Percentiles rank a stretch among this genome's conserved stretches.
phyloP scores from a whole-genome alignment of 2,113 vertebrate species.

The Hiodon alosoides region DNA sequence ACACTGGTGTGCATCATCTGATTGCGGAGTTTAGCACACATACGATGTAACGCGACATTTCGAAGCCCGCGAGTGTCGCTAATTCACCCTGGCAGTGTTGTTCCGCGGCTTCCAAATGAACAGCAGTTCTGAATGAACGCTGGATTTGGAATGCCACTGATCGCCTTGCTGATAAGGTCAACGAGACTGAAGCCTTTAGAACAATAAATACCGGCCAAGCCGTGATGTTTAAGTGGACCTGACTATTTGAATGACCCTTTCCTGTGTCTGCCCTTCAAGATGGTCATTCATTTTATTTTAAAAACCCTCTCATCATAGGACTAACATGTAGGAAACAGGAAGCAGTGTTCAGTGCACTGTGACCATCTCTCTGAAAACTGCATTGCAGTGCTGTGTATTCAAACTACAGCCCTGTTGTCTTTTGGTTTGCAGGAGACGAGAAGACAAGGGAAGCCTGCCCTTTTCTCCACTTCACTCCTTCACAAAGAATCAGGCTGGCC shows the following conservation, averaged over 20 bases:
- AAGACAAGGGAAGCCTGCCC: not conserved
- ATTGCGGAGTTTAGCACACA: not conserved
- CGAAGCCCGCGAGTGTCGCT: not conserved
- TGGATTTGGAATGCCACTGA: not conserved
- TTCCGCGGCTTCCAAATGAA: not conserved
- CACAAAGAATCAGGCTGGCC: conserved; percentile 11
- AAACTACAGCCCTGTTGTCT: conserved; percentile 23
- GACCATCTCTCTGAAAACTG: not conserved
- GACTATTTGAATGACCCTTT: no score
- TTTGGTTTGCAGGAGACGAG: conserved; percentile 37
- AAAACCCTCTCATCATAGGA: no score
- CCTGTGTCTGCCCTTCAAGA: no score
- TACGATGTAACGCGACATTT: not conserved
- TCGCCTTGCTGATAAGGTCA: not conserved
- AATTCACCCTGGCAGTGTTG: conserved; percentile 1
- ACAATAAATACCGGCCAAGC: not conserved
- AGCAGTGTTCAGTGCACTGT: not conserved
- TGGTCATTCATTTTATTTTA: no score
- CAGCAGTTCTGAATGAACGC: not conserved
- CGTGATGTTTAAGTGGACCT: not conserved
- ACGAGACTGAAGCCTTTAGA: not conserved
- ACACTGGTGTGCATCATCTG: not conserved
- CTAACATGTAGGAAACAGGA: not conserved
- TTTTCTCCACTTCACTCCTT: conserved; percentile 18
- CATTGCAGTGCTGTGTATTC: not conserved